phyloP scores from a whole-genome alignment of 2,888 invertebrate genomes.

The Ophonus ardosiacus region DNA sequence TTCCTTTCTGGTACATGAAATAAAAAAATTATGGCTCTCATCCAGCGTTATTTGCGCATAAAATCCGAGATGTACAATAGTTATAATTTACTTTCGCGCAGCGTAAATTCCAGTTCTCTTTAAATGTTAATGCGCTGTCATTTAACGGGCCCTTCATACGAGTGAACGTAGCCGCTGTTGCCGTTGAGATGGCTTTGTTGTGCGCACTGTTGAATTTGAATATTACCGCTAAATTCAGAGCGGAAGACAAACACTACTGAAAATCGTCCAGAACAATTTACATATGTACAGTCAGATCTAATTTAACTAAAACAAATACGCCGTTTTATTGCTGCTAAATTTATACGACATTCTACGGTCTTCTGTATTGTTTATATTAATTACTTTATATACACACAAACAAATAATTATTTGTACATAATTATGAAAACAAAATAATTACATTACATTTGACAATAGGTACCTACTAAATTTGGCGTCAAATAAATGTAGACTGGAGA shows the following conservation, averaged over 20 bases:
- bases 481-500: no score
- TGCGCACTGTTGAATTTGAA: slow-evolving; percentile 37
- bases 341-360: background rate
- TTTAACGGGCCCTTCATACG: slow-evolving; percentile 43
- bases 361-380: no score
- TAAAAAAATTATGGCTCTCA: slow-evolving; percentile 3
- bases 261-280: slow-evolving; percentile 24
- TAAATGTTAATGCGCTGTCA: slow-evolving; percentile 40
- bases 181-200: slow-evolving; percentile 40
- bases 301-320: background rate
- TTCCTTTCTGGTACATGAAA: background rate
- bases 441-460: no score
- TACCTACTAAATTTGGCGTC: no score
- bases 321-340: background rate
- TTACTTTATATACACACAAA: no score
- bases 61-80: slow-evolving; percentile 23
- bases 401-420: no score
- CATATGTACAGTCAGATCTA: slow-evolving; percentile 7
- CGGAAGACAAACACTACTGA: slow-evolving; percentile 6
- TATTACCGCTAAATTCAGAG: slow-evolving; percentile 26
- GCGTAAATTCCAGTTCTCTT: slow-evolving; percentile 32
- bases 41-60: slow-evolving; percentile 20
- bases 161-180: slow-evolving; percentile 5
- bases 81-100: slow-evolving; percentile 31
- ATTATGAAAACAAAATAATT: no score